Percentiles rank a stretch among this genome's conserved stretches.
These are phyloP conservation scores for Danio tinwini DNA, from an alignment of 2,797 vertebrate genomes.

Conservation along the genomic window DNA sequence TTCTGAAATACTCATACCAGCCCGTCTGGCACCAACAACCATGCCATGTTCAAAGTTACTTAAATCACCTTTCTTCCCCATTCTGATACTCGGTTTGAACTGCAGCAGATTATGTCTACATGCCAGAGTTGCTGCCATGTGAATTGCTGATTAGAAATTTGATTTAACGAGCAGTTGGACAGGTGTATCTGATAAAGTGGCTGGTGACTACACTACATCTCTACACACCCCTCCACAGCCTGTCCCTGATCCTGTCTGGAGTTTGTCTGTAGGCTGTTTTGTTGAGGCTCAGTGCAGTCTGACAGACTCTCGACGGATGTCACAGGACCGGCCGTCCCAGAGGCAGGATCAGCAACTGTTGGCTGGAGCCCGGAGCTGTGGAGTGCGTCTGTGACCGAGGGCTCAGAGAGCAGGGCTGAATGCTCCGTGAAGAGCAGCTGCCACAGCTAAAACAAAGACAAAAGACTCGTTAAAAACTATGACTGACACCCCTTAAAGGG, in stretches of 20 bases:
- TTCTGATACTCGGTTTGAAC: no score
- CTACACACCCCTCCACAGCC: slow-evolving; percentile 85
- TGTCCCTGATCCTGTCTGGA: slow-evolving; percentile 80
- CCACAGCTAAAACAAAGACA: slow-evolving; percentile 79
- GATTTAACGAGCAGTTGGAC: no score
- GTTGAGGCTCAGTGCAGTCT: slow-evolving; percentile 75
- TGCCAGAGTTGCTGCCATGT: no score
- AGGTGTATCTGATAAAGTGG: no score
- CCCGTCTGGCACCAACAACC: no score
- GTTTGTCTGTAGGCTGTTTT: slow-evolving; percentile 72
- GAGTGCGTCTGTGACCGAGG: slow-evolving; percentile 64
- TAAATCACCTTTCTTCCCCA: no score
- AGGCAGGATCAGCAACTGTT: slow-evolving; percentile 70
- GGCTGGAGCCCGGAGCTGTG: slow-evolving; percentile 23
- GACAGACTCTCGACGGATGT: slow-evolving; percentile 26
- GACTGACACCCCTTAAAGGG: background rate
- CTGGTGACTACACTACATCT: no score
- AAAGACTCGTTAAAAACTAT: slow-evolving; percentile 11
- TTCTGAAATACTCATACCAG: no score
- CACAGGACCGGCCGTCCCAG: slow-evolving; percentile 49
- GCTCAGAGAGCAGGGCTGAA: slow-evolving; percentile 76
- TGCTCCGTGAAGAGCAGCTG: slow-evolving; percentile 83
- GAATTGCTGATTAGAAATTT: no score
- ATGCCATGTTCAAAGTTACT: no score
- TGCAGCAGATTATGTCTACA: no score